Percentiles rank a stretch among this genome's conserved stretches.
Evolutionary conservation across 2,797 vertebrate genomes (phyloP).

Genomic region (Hydrocynus forskahlii): DNA sequence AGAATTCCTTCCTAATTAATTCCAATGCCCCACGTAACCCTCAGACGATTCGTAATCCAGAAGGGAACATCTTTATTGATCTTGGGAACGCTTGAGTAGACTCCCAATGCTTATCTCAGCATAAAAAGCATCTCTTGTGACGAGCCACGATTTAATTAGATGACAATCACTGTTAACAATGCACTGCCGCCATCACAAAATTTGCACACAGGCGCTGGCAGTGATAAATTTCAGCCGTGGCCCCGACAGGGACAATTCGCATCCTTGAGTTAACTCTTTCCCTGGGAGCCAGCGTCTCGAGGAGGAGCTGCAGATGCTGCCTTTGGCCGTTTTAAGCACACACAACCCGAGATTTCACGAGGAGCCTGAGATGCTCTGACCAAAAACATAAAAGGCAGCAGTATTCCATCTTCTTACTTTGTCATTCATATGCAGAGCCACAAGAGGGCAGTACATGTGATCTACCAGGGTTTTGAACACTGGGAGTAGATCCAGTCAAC

Average conservation of each 20-base stretch:
- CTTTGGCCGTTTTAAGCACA: not conserved
- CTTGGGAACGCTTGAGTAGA: conserved; percentile 82
- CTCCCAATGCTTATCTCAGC: conserved; percentile 90
- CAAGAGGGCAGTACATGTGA: conserved; percentile 71
- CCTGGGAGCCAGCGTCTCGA: conserved; percentile 46
- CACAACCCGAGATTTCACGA: conserved; percentile 23
- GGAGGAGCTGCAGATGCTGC: conserved; percentile 37
- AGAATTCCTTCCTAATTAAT: conserved; percentile 92
- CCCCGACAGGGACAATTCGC: conserved; percentile 78
- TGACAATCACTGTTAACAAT: conserved; percentile 97
- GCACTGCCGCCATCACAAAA: conserved; percentile 82
- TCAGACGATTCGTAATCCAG: conserved; percentile 87
- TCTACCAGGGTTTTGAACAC: too few species aligned
- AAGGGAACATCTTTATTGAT: conserved; percentile 96
- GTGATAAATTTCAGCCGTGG: conserved; percentile 87
- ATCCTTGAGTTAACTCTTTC: conserved; percentile 65
- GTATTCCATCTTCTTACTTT: not conserved
- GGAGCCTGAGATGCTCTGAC: not conserved
- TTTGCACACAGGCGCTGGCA: conserved; percentile 86
- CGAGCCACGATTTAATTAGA: conserved; percentile 96
- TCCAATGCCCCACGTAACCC: conserved; percentile 86
- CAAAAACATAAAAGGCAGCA: conserved; percentile 8
- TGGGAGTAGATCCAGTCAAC: not conserved
- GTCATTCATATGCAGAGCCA: conserved; percentile 65
- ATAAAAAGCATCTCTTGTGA: conserved; percentile 93